Evolutionary conservation across 2,797 vertebrate genomes (phyloP), one percentile per base, ranked within the genome.

Genomic region (Oceanodroma leucorhoa): DNA sequence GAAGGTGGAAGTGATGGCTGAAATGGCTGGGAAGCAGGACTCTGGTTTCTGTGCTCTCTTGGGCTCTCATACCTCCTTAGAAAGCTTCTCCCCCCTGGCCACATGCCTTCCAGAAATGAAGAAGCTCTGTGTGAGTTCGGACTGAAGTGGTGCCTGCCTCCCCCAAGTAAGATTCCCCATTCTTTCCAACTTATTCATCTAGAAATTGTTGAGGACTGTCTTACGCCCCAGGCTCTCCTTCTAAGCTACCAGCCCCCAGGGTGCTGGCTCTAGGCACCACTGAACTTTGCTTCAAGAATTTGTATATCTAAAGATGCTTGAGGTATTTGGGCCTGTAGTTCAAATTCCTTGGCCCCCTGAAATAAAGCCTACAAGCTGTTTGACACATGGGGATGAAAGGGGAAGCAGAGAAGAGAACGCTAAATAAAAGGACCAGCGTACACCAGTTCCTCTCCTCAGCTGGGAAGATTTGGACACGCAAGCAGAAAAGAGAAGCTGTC

Each of bases 321-420:
- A 66, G 78, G 64, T 40, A 69, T 81, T 84, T 45, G 72, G 65
- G 76, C 58, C 65, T 34, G 57, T 51, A 88, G 83, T 86, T 91
- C 88, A 94, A 60, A 94, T 94, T 94, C 87, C 87, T 93, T 21
- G 46, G 61, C 77, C 85, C 51, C 54, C 4, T 65, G 66, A 82
- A 94, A 89, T 78, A 84, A 92, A 95, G 87, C 48, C 76, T 78
- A 78, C 91, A 95, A 94, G 93, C 85, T 96, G 93, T 81, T 90
- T 89, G 95, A 92, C 90, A 94, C 76, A 94, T 95, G 92, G 80
- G 53, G 91, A 95, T 94, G 86, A 97, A 96, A 93, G 87, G 76
- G 70, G 87, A 93, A 82, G 89, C 83, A 64, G 77, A 48, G 61
- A 76, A 64, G 51, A 77, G 81, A 92, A 81, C 2, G 6, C 6